Percentiles rank a stretch among this genome's conserved stretches.
Evolutionary conservation across 2,113 vertebrate species (phyloP).

Genomic region (Desmodus rotundus): DNA sequence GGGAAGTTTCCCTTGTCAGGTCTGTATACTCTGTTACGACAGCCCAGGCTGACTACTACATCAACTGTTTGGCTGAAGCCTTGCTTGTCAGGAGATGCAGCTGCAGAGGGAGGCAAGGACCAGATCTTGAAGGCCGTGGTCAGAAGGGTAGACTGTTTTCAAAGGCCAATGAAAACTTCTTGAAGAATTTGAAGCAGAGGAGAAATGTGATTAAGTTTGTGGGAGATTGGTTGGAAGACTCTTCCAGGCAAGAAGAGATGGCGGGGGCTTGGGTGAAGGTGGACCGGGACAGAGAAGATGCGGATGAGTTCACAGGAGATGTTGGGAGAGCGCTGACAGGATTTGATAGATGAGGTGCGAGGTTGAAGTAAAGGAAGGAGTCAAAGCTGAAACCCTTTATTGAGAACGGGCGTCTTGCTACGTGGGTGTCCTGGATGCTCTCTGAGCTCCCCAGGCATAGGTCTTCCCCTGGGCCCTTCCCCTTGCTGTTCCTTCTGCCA

Average conservation of each 20-base stretch:
- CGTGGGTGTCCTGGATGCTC: neutral
- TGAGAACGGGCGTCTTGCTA: neutral
- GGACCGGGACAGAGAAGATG: neutral
- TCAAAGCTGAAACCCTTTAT: neutral
- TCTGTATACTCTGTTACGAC: neutral
- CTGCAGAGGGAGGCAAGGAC: neutral
- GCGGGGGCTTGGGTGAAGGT: neutral
- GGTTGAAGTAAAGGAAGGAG: neutral
- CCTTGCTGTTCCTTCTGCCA: neutral
- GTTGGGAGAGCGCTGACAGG: neutral
- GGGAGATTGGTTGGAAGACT: neutral
- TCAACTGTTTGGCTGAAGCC: neutral
- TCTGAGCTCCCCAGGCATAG: neutral
- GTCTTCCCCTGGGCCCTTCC: neutral
- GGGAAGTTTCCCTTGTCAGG: neutral
- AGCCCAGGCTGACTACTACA: neutral
- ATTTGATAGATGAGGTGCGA: neutral
- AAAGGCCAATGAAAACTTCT: neutral
- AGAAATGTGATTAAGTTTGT: neutral
- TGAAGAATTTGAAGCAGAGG: neutral
- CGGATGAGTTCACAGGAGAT: neutral
- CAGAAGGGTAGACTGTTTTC: neutral
- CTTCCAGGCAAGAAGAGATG: neutral
- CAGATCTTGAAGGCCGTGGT: neutral
- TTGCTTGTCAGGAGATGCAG: neutral